These are phyloP conservation scores for Lytechinus pictus DNA, from an alignment of 35 echinoderm and acorn worm genomes.

Conservation along the genomic window DNA sequence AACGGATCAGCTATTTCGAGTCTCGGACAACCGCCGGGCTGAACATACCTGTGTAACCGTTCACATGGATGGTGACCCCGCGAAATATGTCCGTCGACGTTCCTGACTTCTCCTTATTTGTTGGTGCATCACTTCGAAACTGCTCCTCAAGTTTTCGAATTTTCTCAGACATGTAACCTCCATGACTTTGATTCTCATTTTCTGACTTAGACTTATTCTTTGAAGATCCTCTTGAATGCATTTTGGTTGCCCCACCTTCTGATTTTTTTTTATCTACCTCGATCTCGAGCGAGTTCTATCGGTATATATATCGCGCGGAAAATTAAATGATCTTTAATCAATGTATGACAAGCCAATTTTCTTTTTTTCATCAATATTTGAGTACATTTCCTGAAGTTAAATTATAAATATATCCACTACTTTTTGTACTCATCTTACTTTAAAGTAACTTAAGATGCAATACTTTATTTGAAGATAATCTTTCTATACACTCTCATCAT, in stretches of 20 bases:
- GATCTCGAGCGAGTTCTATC: neutral
- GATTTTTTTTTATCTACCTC: neutral
- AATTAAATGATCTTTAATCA: too few species aligned
- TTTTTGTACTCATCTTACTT: too few species aligned
- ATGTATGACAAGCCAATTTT: too few species aligned
- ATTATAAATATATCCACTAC: too few species aligned
- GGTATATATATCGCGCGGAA: neutral
- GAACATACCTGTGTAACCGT: conserved; percentile 90
- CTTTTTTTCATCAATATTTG: too few species aligned
- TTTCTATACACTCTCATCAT: too few species aligned
- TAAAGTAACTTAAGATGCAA: too few species aligned
- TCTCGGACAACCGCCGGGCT: neutral
- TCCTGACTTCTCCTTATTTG: conserved; percentile 62
- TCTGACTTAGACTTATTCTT: neutral
- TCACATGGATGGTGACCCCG: conserved; percentile 83
- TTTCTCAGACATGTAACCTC: conserved; percentile 89
- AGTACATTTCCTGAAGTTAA: too few species aligned
- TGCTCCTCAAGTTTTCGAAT: conserved; percentile 87
- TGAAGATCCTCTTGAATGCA: neutral
- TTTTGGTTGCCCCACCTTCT: neutral
- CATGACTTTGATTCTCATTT: neutral
- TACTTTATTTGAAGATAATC: too few species aligned
- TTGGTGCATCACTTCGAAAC: conserved; percentile 62
- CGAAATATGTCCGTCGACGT: conserved; percentile 75
- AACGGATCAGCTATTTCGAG: neutral